These are phyloP conservation scores for Poecilia wingei DNA, from an alignment of 2,797 vertebrate genomes.

Conservation along the genomic window DNA sequence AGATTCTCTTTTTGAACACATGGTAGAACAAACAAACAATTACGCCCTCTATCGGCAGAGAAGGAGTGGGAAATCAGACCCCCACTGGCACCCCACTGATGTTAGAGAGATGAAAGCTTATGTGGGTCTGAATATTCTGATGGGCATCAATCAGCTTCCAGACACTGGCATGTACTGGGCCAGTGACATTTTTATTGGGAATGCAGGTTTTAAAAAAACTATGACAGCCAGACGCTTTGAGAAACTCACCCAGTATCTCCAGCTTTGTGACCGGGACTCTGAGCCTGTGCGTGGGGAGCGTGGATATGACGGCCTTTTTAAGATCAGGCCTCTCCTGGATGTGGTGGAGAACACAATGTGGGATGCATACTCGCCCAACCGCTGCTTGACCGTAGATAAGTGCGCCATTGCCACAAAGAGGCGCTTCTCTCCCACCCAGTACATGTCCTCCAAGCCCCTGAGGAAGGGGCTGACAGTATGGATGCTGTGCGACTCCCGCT, in stretches of 20 bases:
- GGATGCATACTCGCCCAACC: slow-evolving; percentile 82
- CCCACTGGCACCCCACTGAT: slow-evolving; percentile 87
- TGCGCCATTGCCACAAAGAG: slow-evolving; percentile 80
- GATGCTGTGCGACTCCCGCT: slow-evolving; percentile 87
- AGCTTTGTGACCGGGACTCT: slow-evolving; percentile 82
- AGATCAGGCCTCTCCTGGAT: slow-evolving; percentile 84
- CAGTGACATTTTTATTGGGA: slow-evolving; percentile 87
- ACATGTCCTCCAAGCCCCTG: slow-evolving; percentile 84
- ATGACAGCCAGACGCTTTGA: slow-evolving; percentile 86
- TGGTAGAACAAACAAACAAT: slow-evolving; percentile 90
- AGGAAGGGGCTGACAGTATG: slow-evolving; percentile 85
- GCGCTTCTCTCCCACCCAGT: slow-evolving; percentile 82
- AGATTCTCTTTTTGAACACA: slow-evolving; percentile 89
- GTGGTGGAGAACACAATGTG: slow-evolving; percentile 85
- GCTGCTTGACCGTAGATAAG: slow-evolving; percentile 84
- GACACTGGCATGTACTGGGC: slow-evolving; percentile 88
- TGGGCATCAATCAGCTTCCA: slow-evolving; percentile 88
- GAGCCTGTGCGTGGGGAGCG: slow-evolving; percentile 82
- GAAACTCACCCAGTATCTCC: slow-evolving; percentile 86
- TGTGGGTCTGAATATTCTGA: slow-evolving; percentile 85
- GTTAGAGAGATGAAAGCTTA: slow-evolving; percentile 85
- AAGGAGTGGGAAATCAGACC: slow-evolving; percentile 84
- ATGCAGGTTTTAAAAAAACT: slow-evolving; percentile 86
- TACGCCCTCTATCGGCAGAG: slow-evolving; percentile 88
- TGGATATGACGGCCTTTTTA: slow-evolving; percentile 84